Base-by-base conservation (phyloP, 2,797 vertebrate genomes). In the Enteromius fasciolatus region DNA sequence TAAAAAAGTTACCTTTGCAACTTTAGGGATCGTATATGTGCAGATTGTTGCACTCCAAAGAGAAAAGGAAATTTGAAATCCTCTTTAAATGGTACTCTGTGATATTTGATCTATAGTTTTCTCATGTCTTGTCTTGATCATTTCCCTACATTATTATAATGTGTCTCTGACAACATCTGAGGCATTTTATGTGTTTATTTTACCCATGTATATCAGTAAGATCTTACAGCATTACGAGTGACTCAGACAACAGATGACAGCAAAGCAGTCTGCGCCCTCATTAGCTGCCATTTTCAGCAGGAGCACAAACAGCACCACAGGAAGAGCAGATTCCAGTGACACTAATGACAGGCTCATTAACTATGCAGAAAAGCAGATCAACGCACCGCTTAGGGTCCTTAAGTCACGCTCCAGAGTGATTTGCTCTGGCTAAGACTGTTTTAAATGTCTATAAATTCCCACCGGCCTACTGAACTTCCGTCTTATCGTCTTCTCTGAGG, bases 391-490 rank as follows among this genome's bases (percentile, higher is more conserved):
- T 82, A 79, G 78, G 36, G 85, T 90, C 64, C 78, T 89, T 89
- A 91, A 93, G 90, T 88, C 90, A 83, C 73, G 70, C 80, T 86
- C 85, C 80, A 89, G 90, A 89, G 88, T 89, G 83, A 88, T 90
- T 69, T 84, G 67, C 85, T 90, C 84, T 23, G 81, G 88, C 84
- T 94, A 91, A 94, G 87, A 86, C 91, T 78, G 76, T 90, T 93
- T 69, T 91, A 89, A 90, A 91, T 84, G 86, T 86, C 91, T 91
- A 87, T 91, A 92, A 92, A 92, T 90, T 92, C 90, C 90, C 87
- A 39, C 81, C 90, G 90, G 88, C 36, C 4, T 69, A 82, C 84
- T 85, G 31, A 81, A 92, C 84, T 89, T 80, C 9, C 52, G 76
- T 82, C 90, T 94, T 91, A 92, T 92, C 90, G 90, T 86, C 81